Percentiles rank a stretch among this genome's conserved stretches.
phyloP scores from a whole-genome alignment of 2,888 invertebrate species.

The Chelonus formosanus region DNA sequence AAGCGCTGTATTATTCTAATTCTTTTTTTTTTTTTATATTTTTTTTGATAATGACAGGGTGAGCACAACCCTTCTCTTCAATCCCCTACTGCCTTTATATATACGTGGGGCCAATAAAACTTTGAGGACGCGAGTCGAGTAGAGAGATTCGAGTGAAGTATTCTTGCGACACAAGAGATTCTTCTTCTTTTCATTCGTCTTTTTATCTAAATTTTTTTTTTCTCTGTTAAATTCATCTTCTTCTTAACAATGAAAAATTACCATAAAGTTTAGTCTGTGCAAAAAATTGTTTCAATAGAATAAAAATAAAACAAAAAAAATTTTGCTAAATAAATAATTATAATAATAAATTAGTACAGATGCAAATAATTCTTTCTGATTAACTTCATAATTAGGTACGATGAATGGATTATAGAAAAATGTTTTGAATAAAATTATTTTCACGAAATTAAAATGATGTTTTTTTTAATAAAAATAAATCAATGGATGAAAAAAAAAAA shows the following conservation, averaged over 20 bases:
- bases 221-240: constrained; percentile 21
- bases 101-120: constrained; percentile 45
- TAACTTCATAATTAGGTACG: too few species aligned
- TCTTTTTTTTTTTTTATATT: constrained; percentile 22
- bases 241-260: background rate
- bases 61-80: constrained; percentile 23
- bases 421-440: too few species aligned
- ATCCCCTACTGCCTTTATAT: constrained; percentile 13
- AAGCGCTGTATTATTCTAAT: constrained; percentile 18
- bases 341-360: too few species aligned
- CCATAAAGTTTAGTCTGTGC: background rate
- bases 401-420: too few species aligned
- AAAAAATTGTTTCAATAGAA: background rate
- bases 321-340: too few species aligned
- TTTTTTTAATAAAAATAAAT: too few species aligned
- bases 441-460: too few species aligned
- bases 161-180: constrained; percentile 42
- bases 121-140: constrained; percentile 41
- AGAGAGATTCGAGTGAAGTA: constrained; percentile 38
- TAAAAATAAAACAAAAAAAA: constrained; percentile 1
- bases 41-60: constrained; percentile 14
- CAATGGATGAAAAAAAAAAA: too few species aligned
- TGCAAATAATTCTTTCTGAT: too few species aligned
- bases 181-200: constrained; percentile 36
- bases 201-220: constrained; percentile 18